Evolutionary conservation across 2,888 invertebrate genomes (phyloP), one percentile per base, ranked within the genome.

Genomic region (Rhimphoctona megacephalus): DNA sequence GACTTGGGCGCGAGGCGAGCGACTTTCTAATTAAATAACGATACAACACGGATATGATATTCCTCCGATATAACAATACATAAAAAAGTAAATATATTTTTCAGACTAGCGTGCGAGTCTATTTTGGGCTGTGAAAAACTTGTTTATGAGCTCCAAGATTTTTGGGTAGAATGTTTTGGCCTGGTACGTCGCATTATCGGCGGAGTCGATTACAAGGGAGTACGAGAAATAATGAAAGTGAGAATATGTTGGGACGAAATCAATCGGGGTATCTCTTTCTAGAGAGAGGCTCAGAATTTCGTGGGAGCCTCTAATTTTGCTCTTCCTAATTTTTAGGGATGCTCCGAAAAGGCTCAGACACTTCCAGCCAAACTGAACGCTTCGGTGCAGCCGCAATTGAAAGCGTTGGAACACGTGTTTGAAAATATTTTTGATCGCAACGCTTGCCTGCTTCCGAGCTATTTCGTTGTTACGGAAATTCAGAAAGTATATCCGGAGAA

Each of bases 141-240:
- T n/a, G 95, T 96, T 6, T 97, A 97, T 92, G 96, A 96, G 88
- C 97, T 98, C 93, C 96, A 97, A 88, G 97, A 97, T 89, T 98
- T 98, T 94, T 99, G 99, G 99, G 96, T 98, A 76, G 97, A 97
- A 94, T 97, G 97, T 92, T 99, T 99, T 93, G 96, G 96, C 89
- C 95, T 99, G 6, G 97, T 99, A 79, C 96, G 97, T 89, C 97
- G 96, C 93, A 97, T 98, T 66, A 98, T 99, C 91, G 97, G 97
- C 57, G 97, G 98, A 83, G 99, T 99, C 1, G 98, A 99, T 94
- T 99, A 99, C 93, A 99, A 99, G 95, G 99, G 98, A 22, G 98
- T 98, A 0, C 95, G 98, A 89, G 98, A 98, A 95, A 97, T 98
- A 84, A 98, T 98, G 98, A 98, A 98, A 95, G 97, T 97, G 94